These are phyloP conservation scores for Melipona bicolor DNA, from an alignment of 2,888 invertebrate species.

Conservation along the genomic window DNA sequence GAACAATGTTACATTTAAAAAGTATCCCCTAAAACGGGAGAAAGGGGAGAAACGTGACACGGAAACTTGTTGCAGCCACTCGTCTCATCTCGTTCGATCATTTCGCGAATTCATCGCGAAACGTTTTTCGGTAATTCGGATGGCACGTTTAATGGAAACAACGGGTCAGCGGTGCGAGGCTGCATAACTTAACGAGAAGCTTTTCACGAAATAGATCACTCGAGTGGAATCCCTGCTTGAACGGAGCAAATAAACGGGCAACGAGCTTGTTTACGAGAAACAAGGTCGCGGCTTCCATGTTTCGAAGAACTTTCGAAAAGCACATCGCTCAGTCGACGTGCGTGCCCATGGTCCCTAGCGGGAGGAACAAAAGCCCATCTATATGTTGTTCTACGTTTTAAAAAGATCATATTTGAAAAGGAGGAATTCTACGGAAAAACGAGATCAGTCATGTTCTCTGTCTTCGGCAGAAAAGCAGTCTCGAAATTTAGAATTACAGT, in stretches of 20 bases:
- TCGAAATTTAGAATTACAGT: neutral
- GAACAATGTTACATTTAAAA: no score
- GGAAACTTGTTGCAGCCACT: neutral
- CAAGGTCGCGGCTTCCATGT: conserved; percentile 58
- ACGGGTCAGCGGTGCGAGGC: conserved; percentile 32
- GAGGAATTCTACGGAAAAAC: neutral
- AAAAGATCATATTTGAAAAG: neutral
- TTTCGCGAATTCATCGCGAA: conserved; percentile 35
- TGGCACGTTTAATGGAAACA: conserved; percentile 57
- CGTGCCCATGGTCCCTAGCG: neutral
- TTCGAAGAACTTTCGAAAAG: conserved; percentile 38
- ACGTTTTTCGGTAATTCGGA: conserved; percentile 4
- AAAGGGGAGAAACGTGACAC: neutral
- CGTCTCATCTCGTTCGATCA: neutral
- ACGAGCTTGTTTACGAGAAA: conserved; percentile 66
- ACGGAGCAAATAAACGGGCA: conserved; percentile 65
- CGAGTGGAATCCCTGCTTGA: conserved; percentile 61
- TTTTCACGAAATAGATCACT: conserved; percentile 58
- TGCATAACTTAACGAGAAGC: conserved; percentile 52
- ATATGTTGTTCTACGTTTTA: neutral
- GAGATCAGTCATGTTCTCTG: neutral
- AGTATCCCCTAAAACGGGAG: no score
- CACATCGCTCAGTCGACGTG: conserved; percentile 2
- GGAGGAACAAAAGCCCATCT: neutral
- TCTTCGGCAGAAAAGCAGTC: neutral